phyloP scores from a whole-genome alignment of 2,113 vertebrate species.

The Trichomycterus rosablanca region DNA sequence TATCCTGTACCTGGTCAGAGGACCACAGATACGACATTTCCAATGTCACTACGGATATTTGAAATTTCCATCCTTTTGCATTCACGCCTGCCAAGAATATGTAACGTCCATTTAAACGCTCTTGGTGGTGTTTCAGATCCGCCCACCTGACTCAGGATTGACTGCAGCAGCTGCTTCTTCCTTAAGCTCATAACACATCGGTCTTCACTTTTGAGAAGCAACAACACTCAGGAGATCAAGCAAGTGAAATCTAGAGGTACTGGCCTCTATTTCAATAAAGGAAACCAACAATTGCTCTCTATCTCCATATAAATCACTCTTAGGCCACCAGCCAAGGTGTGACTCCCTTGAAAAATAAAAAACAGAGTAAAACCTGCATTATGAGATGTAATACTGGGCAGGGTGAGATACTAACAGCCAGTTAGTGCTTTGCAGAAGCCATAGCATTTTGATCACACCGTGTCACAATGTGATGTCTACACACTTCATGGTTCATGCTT shows the following conservation, averaged over 20 bases:
- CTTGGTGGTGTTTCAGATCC: constrained; percentile 19
- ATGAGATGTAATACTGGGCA: background rate
- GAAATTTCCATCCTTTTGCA: background rate
- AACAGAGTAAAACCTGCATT: constrained; percentile 45
- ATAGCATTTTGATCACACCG: constrained; percentile 60
- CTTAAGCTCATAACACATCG: constrained; percentile 14
- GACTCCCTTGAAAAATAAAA: constrained; percentile 88
- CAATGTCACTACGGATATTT: constrained; percentile 12
- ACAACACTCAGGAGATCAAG: constrained; percentile 49
- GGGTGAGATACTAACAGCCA: constrained; percentile 21
- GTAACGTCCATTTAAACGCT: constrained; percentile 10
- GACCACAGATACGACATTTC: constrained; percentile 16
- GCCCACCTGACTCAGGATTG: constrained; percentile 35
- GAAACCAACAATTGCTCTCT: constrained; percentile 53
- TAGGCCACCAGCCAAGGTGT: constrained; percentile 98
- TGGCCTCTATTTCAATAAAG: constrained; percentile 75
- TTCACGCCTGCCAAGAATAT: background rate
- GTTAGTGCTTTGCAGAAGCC: constrained; percentile 61
- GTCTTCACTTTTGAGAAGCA: constrained; percentile 1
- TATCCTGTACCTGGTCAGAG: constrained; percentile 24
- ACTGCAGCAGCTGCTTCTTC: constrained; percentile 32
- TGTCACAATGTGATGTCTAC: constrained; percentile 63
- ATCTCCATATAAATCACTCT: constrained; percentile 65
- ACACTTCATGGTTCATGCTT: constrained; percentile 84
- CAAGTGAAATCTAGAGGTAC: constrained; percentile 63